Evolutionary conservation across 64 coral and sea anemone species (phyloP), one percentile per base, ranked within the genome.

Genomic region (Actinia tenebrosa): DNA sequence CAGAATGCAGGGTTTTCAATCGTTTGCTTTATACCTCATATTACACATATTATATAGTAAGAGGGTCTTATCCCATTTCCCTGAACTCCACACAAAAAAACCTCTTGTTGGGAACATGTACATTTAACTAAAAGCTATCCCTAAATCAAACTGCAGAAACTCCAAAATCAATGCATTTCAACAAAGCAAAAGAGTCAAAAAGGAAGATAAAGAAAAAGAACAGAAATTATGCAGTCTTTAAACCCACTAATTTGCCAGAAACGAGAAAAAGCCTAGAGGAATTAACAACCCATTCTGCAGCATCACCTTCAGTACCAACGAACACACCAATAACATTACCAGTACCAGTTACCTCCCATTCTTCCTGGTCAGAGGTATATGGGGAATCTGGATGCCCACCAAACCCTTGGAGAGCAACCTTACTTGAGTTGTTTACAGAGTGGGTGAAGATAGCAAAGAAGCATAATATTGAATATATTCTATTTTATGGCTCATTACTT

Each of bases 381-480:
- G 94, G 90, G 14, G 94, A 82, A 44, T 47, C 60, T 0, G 86
- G 86, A 5, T 96, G 94, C 19, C 60, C 84, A 0, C 85, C 89
- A 56, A 96, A 96, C 14, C 94, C 90, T 2, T 87, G 94, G 63
- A 68, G 94, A 10, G 18, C 71, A 8, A 83, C 47, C 11, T 71
- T 92, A 45, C 27, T 83, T 9, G 45, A 86, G 11, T 71, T 96
- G 22, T 60, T 96, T 46, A 43, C 85, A 15, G 44, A 15, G 25
- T 96, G 94, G 94, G 64, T 27, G 11, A 46, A 85, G 0, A 90
- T 96, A 56, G 85, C 91, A 6, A 90, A 69, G 18, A 75, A 90
- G 13, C 37, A 96, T 15, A 92, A 92, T 10, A 92, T 92, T 58
- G 91, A 89, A 46, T 96, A 96, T 43, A 20, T 89, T 9, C 47